These are phyloP conservation scores for Argentina silus DNA, from an alignment of 2,797 vertebrate species.

Conservation along the genomic window DNA sequence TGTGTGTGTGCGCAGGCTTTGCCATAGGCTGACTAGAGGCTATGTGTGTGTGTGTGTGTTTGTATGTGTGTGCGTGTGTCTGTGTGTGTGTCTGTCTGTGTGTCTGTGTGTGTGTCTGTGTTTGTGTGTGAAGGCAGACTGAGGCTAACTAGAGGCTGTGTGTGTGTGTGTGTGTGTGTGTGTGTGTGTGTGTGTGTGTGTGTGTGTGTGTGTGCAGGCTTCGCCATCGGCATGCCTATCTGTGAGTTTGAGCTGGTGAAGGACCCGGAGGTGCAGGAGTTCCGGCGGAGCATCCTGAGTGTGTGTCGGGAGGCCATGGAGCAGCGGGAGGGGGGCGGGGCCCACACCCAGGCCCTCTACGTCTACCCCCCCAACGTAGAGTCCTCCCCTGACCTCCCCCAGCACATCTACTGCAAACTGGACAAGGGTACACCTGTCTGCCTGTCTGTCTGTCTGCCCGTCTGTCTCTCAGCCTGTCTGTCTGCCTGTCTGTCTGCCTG, in stretches of 20 bases:
- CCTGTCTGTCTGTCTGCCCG: too few species aligned
- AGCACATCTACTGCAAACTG: conserved; percentile 79
- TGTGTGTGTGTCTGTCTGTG: background rate
- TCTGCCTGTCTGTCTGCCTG: too few species aligned
- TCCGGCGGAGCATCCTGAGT: conserved; percentile 70
- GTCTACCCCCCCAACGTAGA: conserved; percentile 84
- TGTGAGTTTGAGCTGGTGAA: conserved; percentile 79
- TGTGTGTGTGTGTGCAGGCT: conserved; percentile 43
- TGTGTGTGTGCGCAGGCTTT: background rate
- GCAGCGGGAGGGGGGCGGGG: conserved; percentile 73
- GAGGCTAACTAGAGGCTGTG: too few species aligned
- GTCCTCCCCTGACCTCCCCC: conserved; percentile 76
- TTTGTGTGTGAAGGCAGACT: too few species aligned
- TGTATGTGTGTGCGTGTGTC: background rate
- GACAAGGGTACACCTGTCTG: too few species aligned
- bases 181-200: background rate
- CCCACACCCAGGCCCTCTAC: conserved; percentile 79
- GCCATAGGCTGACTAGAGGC: too few species aligned
- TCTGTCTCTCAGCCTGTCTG: too few species aligned
- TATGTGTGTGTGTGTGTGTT: conserved; percentile 1
- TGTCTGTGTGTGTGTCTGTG: conserved; percentile 6
- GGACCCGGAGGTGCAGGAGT: conserved; percentile 77
- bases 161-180: background rate
- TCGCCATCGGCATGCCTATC: conserved; percentile 74
- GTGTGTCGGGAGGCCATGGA: conserved; percentile 79